Evolutionary conservation across 2,797 vertebrate genomes (phyloP).

Genomic region (Chlorospingus flavigularis): DNA sequence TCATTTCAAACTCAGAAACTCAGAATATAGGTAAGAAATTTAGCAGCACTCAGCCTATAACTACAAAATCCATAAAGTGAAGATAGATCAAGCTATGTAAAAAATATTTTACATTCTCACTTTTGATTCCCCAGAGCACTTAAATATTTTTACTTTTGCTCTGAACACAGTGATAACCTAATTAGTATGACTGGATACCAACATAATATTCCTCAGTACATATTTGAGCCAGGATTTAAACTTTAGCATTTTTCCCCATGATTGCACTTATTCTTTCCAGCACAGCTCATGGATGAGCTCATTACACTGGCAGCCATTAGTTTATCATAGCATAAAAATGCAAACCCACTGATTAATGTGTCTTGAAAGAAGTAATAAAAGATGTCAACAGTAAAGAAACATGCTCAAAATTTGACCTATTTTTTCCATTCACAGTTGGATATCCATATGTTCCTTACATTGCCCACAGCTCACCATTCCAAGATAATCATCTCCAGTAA

Average conservation of each 20-base stretch:
- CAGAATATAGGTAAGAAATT: neutral
- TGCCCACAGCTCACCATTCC: neutral
- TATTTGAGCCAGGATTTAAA: constrained; percentile 51
- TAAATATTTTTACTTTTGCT: constrained; percentile 32
- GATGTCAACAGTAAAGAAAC: neutral
- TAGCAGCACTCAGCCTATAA: neutral
- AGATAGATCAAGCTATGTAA: neutral
- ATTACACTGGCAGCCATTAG: constrained; percentile 54
- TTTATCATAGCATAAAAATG: constrained; percentile 49
- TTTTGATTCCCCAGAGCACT: constrained; percentile 2
- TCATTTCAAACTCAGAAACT: neutral
- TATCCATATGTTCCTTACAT: neutral
- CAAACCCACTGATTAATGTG: constrained; percentile 43
- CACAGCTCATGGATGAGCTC: constrained; percentile 49
- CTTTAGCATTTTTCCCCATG: constrained; percentile 61
- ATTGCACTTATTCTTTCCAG: constrained; percentile 45
- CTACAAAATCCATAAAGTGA: neutral
- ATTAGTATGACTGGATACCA: constrained; percentile 43
- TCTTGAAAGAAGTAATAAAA: constrained; percentile 38
- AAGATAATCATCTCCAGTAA: neutral
- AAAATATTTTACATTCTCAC: neutral
- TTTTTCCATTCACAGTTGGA: neutral
- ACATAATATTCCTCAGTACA: constrained; percentile 32
- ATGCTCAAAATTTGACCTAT: neutral
- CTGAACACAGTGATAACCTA: constrained; percentile 42